phyloP scores from a whole-genome alignment of 2,797 vertebrate genomes.

The Carduelis carduelis region DNA sequence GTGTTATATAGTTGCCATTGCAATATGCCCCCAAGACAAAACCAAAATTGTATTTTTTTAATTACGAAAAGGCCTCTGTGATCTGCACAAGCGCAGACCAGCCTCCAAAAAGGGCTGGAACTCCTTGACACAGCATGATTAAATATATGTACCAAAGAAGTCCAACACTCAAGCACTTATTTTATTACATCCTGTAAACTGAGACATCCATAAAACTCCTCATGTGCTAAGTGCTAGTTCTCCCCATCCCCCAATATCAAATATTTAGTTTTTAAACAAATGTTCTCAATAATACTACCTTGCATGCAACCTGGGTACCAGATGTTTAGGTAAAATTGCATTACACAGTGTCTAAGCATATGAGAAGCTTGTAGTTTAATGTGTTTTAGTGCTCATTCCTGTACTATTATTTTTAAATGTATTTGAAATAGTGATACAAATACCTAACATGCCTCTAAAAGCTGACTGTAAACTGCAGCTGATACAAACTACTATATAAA shows the following conservation, averaged over 20 bases:
- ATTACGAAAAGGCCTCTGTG: conserved; percentile 47
- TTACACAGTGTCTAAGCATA: conserved; percentile 56
- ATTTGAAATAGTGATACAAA: conserved; percentile 66
- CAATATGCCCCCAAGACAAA: conserved; percentile 33
- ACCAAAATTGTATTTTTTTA: conserved; percentile 49
- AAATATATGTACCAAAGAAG: conserved; percentile 69
- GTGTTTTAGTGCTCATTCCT: conserved; percentile 65
- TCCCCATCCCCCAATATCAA: conserved; percentile 58
- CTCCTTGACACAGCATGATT: conserved; percentile 55
- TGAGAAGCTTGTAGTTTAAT: conserved; percentile 60
- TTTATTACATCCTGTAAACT: conserved; percentile 73
- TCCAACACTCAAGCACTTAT: conserved; percentile 61
- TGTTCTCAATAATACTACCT: conserved; percentile 70
- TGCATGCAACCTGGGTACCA: conserved; percentile 71
- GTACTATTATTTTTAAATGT: conserved; percentile 56
- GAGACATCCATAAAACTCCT: conserved; percentile 69
- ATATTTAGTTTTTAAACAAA: conserved; percentile 72
- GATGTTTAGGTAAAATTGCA: conserved; percentile 72
- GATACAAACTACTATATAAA: conserved; percentile 34
- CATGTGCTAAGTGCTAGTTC: conserved; percentile 56
- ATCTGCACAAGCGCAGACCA: conserved; percentile 44
- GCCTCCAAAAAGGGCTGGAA: conserved; percentile 20
- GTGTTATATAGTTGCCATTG: background rate
- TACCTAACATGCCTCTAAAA: conserved; percentile 69
- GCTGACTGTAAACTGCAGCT: conserved; percentile 46